A percentile compares a stretch with the other conserved stretches of the same genome.
These are phyloP conservation scores for Chaetogeoica ovagalla DNA, from an alignment of 2,888 invertebrate species.

Conservation along the genomic window DNA sequence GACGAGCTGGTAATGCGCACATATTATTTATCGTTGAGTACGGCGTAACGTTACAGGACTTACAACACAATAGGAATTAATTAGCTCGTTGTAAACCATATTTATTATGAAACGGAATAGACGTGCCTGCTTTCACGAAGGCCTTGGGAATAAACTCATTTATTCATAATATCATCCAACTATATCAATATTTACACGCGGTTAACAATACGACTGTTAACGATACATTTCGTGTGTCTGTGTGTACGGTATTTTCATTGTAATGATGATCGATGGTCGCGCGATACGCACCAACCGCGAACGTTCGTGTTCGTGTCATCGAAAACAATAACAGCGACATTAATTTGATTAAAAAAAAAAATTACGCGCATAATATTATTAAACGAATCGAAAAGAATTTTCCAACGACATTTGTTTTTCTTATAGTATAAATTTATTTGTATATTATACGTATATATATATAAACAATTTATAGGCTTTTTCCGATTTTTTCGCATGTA, in stretches of 20 bases:
- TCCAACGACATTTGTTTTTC: no score
- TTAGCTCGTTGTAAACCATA: constrained; percentile 9
- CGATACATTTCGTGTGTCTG: constrained; percentile 6
- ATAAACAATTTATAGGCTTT: no score
- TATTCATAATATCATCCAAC: not conserved
- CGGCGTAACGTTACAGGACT: not conserved
- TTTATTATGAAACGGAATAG: not conserved
- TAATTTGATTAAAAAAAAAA: no score
- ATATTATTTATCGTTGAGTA: not conserved
- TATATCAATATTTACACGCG: constrained; percentile 19
- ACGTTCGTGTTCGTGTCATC: not conserved
- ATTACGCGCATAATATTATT: no score
- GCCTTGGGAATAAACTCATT: constrained; percentile 1
- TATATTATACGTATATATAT: no score
- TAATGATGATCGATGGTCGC: not conserved
- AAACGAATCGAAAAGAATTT: no score
- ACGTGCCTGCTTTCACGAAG: not conserved
- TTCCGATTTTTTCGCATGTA: no score
- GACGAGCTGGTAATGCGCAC: no score
- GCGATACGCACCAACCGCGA: not conserved
- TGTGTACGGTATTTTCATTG: not conserved
- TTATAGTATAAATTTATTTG: no score
- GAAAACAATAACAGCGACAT: no score
- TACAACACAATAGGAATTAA: constrained; percentile 4
- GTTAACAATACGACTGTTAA: constrained; percentile 7